Evolutionary conservation across 2,113 vertebrate species (phyloP).

Genomic region (Crotalus horridus): DNA sequence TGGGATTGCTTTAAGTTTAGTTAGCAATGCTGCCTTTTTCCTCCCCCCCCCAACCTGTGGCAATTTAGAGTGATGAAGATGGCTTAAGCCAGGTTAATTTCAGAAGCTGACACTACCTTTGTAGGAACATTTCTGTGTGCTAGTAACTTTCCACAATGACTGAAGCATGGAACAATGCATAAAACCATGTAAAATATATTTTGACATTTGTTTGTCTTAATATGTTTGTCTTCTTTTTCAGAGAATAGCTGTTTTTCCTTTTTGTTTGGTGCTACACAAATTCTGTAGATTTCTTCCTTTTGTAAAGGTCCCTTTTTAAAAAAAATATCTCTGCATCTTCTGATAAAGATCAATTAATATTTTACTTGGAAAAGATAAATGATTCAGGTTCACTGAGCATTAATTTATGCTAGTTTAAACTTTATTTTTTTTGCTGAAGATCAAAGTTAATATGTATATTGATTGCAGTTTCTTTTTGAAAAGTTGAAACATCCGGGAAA

Average conservation of each 20-base stretch:
- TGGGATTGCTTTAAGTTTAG: too few relatives aligned
- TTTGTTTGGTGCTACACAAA: neutral
- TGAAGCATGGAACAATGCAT: neutral
- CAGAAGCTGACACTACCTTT: neutral
- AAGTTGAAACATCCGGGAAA: neutral
- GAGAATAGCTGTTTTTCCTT: neutral
- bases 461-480: neutral
- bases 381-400: neutral
- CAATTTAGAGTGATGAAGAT: too few relatives aligned
- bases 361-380: neutral
- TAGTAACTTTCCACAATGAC: neutral
- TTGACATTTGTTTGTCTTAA: neutral
- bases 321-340: neutral
- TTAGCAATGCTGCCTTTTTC: too few relatives aligned
- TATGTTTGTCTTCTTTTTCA: neutral
- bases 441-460: neutral
- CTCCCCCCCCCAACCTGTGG: too few relatives aligned
- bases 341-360: neutral
- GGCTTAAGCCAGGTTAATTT: too few relatives aligned
- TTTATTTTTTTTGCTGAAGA: neutral
- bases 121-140: neutral
- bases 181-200: rapidly evolving
- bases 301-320: neutral
- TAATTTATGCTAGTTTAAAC: neutral
- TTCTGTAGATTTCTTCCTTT: neutral